Base-by-base conservation (phyloP, 1,140 invertebrate species). In the Apis laboriosa region DNA sequence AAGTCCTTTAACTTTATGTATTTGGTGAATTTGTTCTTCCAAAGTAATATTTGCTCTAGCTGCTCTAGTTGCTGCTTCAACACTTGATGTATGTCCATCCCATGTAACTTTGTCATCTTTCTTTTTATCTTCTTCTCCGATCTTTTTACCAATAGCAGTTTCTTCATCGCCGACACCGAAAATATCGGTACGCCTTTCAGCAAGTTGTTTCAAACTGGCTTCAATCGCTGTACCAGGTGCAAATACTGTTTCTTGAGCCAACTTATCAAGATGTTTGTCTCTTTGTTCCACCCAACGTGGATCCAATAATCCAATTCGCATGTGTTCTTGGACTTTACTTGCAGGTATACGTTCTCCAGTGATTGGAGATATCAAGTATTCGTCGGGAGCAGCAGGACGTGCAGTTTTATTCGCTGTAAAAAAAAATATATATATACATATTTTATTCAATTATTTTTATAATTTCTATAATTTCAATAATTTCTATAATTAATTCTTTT, bases 121-220 rank as follows among this genome's bases (percentile, higher is more conserved):
- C 86, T 96, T 96, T 85, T 96, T 97, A 93, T 97, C 98, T 90
- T 99, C 99, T 93, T 99, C 98, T 13, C 99, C 99, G 86, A 99
- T 98, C 94, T 99, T 99, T 94, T 99, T 99, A 96, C 99, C 99
- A 93, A 99, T 99, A 4, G 98, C 97, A 0, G 99, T 99, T 95
- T 99, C 99, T 93, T 99, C 99, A 90, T 98, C 98, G 84, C 99
- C 99, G 79, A 98, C 97, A 95, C 99, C 99, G 93, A 99, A 99
- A 94, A 99, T 99, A 96, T 99, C 99, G 7, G 99, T 99, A 97
- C 99, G 98, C 88, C 99, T 96, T 92, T 99, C 99, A 0, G 99
- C 99, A 85, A 99, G 95, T 90, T 99, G 97, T 92, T 99, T 99
- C 89, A 99, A 96, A 92, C 97, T 99, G 17, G 97, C 98, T 87